Conservation (phyloP, 2,888 invertebrate species). For the Dendrolimus houi region DNA sequence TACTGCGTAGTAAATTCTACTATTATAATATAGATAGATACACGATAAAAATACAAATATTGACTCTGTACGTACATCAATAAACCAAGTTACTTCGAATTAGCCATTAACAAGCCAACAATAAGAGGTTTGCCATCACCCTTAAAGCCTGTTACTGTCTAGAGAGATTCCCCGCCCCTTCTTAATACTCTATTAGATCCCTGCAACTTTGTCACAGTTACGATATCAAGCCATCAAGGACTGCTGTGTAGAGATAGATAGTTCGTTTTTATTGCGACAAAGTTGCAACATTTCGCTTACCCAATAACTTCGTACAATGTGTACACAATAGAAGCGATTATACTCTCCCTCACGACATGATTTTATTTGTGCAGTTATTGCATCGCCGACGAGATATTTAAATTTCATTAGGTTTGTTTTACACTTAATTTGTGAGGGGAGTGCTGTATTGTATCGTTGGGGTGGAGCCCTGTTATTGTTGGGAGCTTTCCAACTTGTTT, state of each 20-base stretch:
- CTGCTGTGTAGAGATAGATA: constrained; percentile 15
- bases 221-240: constrained; percentile 6
- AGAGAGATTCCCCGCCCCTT: constrained; percentile 60
- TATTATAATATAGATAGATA: too few relatives aligned
- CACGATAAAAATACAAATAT: too few relatives aligned
- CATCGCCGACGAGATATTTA: constrained; percentile 71
- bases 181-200: constrained; percentile 37
- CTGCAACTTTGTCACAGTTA: constrained; percentile 53
- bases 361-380: constrained; percentile 75
- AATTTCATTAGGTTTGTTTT: constrained; percentile 77
- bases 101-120: constrained; percentile 69
- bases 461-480: constrained; percentile 58
- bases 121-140: constrained; percentile 67
- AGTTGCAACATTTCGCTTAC: constrained; percentile 41
- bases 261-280: constrained; percentile 35
- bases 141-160: constrained; percentile 67
- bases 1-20: too few relatives aligned
- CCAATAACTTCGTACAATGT: constrained; percentile 52
- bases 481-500: constrained; percentile 50
- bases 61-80: background rate
- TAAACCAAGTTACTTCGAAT: constrained; percentile 52
- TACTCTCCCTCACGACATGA: constrained; percentile 68
- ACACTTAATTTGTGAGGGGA: constrained; percentile 75
- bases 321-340: constrained; percentile 70
- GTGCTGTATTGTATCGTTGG: constrained; percentile 43